Evolutionary conservation across 2,888 invertebrate genomes (phyloP), one percentile per base, ranked within the genome.

Genomic region (Congeria kusceri): DNA sequence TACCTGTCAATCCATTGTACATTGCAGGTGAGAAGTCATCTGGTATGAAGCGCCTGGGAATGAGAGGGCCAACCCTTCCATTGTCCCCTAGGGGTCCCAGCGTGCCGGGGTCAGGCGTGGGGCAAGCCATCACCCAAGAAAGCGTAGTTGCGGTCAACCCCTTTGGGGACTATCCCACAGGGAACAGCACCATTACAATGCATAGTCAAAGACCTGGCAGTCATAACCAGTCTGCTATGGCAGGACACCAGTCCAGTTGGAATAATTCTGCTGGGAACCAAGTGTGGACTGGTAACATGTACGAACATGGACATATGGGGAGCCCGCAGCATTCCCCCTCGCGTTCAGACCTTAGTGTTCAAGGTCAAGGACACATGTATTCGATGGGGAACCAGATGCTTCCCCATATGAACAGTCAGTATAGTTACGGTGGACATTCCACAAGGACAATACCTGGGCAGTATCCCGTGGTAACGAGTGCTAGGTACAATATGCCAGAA

Each of bases 21-120:
- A 39, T 39, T 18, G 46, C 59, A 27, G 74, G 72, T 58, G 65
- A 72, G 32, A 80, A 77, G 58, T 57, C 65, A 27, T 66, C 66
- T 13, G 46, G 69, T 25, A 32, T 66, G 3, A 81, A 81, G 49
- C 57, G 81, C 3, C 58, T 77, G 15, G 81, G 81, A 28, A 81
- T 81, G 77, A 39, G 74, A 74, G 81, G 77, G 20, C 81, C 77
- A 18, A 65, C 58, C 20, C 69, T 56, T 9, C 67, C 65, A 39
- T 18, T 72, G 65, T 39, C 71, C 25, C 28, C 25, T 11, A 29
- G 69, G 57, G 67, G 27, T 3, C 23, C 23, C 59, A 49, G 59
- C 32, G 25, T 20, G 23, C 29, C 23, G 49, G 59, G 28, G 59
- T 28, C 46, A 13, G 27, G 46, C 46, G 44, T 1, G 46, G 39